Evolutionary conservation across 2,888 invertebrate species (phyloP), one percentile per base, ranked within the genome.

Genomic region (Serripes groenlandicus): DNA sequence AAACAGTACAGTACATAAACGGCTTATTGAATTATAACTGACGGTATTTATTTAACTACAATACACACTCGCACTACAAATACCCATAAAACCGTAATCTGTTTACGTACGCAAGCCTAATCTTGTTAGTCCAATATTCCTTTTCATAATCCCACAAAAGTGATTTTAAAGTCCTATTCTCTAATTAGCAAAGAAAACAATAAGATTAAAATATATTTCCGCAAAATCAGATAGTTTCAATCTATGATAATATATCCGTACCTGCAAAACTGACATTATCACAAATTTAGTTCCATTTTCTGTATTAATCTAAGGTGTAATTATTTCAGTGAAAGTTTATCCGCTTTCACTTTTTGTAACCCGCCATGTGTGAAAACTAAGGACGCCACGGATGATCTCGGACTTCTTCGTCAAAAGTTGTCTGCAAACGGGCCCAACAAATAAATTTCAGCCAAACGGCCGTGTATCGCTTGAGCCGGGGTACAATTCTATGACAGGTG

Each of bases 311-410:
- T 21, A 62, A 62, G 32, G 26, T 37, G 42, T 35, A 75, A 68
- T 68, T 37, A 32, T 52, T 30, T 56, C 49, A 75, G 52, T 26
- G 68, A 75, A 68, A 42, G 37, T 28, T 66, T 37, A 35, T 32
- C 49, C 52, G 56, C 75, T 79, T 75, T 79, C 79, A 84, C 84
- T 84, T 84, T 84, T 81, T 58, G 72, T 78, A 66, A 78, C 81
- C 88, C 87, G 89, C 89, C 89, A 89, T 89, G 85, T 89, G 89
- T 89, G 88, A 89, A 87, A 82, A 84, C 86, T 68, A 83, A 81
- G 87, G 83, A 84, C 85, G 83, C 86, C 81, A 78, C 80, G 75
- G 70, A 74, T 62, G 56, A 23, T 58, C 52, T 83, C 74, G 60
- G 83, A 60, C 54, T 62, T 83, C 68, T 66, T 66, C 66, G 26